Conservation (phyloP, 1,140 invertebrate genomes). For the Hypsibius dujardini region DNA sequence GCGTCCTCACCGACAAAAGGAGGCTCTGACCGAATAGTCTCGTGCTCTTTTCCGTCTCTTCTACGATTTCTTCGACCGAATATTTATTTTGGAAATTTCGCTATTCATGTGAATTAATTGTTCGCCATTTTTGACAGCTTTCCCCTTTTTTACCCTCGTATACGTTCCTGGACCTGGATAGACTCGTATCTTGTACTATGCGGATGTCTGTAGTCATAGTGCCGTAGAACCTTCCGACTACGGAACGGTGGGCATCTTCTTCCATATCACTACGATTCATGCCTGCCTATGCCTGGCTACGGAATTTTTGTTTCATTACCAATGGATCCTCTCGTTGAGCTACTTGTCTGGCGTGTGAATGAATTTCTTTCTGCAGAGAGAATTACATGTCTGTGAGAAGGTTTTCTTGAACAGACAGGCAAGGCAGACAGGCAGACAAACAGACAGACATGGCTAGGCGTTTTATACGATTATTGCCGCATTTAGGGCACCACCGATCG, state of each 20-base stretch:
- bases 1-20: slow-evolving; percentile 80
- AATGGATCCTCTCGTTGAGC: no score
- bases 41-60: no score
- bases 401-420: no score
- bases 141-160: background rate
- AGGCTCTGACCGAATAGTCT: slow-evolving; percentile 40
- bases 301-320: background rate
- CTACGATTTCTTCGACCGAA: background rate
- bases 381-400: no score
- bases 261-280: background rate
- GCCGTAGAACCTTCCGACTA: background rate
- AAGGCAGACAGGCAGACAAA: no score
- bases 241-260: background rate
- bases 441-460: no score
- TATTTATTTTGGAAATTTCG: background rate
- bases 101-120: background rate
- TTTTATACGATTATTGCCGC: no score
- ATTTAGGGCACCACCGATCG: no score
- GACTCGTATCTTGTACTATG: no score
- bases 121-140: background rate
- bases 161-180: background rate
- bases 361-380: no score
- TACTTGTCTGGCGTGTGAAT: no score
- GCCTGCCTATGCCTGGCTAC: background rate
- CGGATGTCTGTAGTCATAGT: background rate